Conservation (phyloP, 2,113 vertebrate genomes). For the Manacus vitellinus region DNA sequence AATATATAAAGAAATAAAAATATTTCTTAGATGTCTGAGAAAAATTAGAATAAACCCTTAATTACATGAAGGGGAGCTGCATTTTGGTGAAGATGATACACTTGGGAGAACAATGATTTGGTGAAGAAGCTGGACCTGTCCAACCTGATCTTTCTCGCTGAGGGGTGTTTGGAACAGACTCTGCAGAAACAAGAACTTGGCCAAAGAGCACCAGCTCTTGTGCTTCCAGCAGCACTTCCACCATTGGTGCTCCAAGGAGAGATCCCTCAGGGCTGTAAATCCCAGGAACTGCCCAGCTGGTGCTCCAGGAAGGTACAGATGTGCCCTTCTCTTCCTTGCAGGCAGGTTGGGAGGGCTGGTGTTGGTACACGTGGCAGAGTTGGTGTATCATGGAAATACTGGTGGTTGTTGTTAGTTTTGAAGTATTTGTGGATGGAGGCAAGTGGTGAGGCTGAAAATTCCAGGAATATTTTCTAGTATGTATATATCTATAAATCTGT, state of each 20-base stretch:
- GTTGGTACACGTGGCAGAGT: neutral
- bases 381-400: neutral
- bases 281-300: neutral
- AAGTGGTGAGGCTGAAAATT: neutral
- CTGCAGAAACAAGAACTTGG: neutral
- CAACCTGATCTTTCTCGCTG: neutral
- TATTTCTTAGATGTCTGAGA: neutral
- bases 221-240: neutral
- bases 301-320: neutral
- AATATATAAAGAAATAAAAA: neutral
- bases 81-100: neutral
- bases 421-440: neutral
- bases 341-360: neutral
- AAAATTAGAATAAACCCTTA: neutral
- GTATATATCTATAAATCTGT: neutral
- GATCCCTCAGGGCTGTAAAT: neutral
- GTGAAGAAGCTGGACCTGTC: neutral
- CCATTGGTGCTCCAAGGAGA: neutral
- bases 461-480: neutral
- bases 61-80: neutral
- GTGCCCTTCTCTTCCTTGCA: neutral
- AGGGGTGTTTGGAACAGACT: neutral
- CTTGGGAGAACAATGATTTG: neutral
- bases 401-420: neutral
- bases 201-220: neutral